These are phyloP conservation scores for Chironomus tentans DNA, from an alignment of 2,888 invertebrate species.

Conservation along the genomic window DNA sequence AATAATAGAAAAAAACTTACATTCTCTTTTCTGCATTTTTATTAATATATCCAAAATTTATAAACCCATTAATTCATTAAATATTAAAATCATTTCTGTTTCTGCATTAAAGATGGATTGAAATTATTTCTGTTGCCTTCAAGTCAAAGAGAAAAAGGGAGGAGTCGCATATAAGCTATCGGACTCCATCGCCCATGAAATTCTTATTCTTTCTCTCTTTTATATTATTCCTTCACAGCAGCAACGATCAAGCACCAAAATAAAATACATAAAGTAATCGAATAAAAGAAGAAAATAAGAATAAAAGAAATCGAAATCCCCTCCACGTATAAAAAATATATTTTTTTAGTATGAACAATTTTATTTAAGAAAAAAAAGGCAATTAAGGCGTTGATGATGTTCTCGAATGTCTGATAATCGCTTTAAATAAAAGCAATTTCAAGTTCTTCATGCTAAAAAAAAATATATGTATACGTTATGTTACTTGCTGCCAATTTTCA, in stretches of 20 bases:
- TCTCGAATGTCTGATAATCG: conserved; percentile 4
- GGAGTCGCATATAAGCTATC: neutral
- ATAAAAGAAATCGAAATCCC: neutral
- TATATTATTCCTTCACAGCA: neutral
- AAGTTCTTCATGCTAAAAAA: neutral
- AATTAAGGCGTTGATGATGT: conserved; percentile 24
- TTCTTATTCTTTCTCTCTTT: neutral
- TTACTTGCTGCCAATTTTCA: too few relatives aligned
- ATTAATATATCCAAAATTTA: neutral
- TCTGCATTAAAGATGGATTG: neutral
- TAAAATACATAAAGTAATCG: neutral
- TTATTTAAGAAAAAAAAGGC: neutral
- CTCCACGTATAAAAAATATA: neutral
- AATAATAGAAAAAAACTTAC: too few relatives aligned
- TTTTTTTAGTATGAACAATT: neutral
- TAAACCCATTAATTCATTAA: neutral
- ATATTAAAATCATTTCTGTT: neutral
- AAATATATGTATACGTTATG: neutral
- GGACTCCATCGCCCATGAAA: conserved; percentile 19
- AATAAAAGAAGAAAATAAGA: neutral
- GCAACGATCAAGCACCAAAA: neutral
- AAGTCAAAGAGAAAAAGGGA: neutral
- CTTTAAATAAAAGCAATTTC: neutral
- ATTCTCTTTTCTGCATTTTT: neutral
- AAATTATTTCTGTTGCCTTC: neutral